Evolutionary conservation across 2,113 vertebrate species (phyloP).

Genomic region (Ammospiza nelsoni): DNA sequence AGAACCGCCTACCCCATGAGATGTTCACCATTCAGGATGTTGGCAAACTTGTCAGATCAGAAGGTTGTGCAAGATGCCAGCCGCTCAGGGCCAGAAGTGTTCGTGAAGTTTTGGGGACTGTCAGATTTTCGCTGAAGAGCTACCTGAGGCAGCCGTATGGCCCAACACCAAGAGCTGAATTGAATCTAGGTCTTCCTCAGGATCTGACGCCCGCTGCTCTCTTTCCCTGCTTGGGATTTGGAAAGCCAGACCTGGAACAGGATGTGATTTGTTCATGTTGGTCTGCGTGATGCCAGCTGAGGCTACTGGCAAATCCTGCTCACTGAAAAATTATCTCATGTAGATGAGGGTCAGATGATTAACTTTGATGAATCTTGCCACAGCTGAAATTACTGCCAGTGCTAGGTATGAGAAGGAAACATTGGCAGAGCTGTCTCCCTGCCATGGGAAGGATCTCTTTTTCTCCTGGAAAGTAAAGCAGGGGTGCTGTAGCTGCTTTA

Average conservation of each 20-base stretch:
- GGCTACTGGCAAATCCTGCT: constrained; percentile 60
- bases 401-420: constrained; percentile 53
- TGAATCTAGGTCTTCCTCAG: constrained; percentile 51
- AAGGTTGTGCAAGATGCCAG: constrained; percentile 63
- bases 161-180: constrained; percentile 23
- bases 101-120: constrained; percentile 52
- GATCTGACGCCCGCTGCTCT: constrained; percentile 49
- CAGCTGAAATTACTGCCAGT: constrained; percentile 61
- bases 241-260: constrained; percentile 57
- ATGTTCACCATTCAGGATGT: constrained; percentile 64
- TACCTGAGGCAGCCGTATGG: constrained; percentile 67
- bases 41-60: constrained; percentile 70
- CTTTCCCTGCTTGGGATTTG: constrained; percentile 52
- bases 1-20: constrained; percentile 60
- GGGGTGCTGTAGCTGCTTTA: neutral
- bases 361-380: constrained; percentile 66
- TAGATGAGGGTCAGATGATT: constrained; percentile 68
- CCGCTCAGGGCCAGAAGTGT: constrained; percentile 54
- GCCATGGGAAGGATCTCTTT: constrained; percentile 29
- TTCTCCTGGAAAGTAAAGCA: constrained; percentile 30
- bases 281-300: constrained; percentile 54
- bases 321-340: constrained; percentile 54
- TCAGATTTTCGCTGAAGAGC: constrained; percentile 43
- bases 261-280: constrained; percentile 64
- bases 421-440: constrained; percentile 52